Percentiles rank a stretch among this genome's conserved stretches.
Conservation (phyloP, 2,113 vertebrate species). For the Rhinoderma darwinii region DNA sequence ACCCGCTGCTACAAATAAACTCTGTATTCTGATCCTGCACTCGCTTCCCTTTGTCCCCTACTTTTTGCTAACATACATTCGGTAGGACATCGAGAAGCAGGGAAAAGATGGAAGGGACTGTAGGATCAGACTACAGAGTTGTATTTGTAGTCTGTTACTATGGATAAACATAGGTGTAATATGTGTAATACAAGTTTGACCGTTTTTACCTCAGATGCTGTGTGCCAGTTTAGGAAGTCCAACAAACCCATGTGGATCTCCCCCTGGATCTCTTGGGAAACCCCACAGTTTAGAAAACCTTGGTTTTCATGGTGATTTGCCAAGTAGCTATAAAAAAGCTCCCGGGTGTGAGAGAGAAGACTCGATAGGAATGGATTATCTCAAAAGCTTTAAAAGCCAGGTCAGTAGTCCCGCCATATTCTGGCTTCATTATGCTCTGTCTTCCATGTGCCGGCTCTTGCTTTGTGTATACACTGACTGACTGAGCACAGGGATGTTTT, state of each 20-base stretch:
- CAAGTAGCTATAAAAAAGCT: slow-evolving; percentile 88
- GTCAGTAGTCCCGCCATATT: slow-evolving; percentile 64
- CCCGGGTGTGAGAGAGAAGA: slow-evolving; percentile 97
- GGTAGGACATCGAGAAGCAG: too few species aligned
- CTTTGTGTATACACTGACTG: neutral
- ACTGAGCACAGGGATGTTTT: neutral
- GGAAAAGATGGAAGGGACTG: too few species aligned
- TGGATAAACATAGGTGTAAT: neutral
- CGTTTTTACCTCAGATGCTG: slow-evolving; percentile 23
- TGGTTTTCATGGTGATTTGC: slow-evolving; percentile 77
- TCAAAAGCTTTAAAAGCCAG: slow-evolving; percentile 83
- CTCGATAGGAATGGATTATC: slow-evolving; percentile 85
- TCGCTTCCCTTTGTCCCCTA: too few species aligned
- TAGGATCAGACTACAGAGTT: neutral
- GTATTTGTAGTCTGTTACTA: neutral
- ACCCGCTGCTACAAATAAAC: too few species aligned
- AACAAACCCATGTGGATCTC: slow-evolving; percentile 77
- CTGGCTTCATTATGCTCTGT: neutral
- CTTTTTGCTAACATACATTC: too few species aligned
- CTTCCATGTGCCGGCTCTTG: neutral
- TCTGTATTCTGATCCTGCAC: too few species aligned
- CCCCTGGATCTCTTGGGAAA: slow-evolving; percentile 78
- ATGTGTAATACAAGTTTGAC: neutral
- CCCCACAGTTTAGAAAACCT: slow-evolving; percentile 78
- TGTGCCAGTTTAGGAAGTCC: slow-evolving; percentile 78